Base-by-base conservation (phyloP, 2,888 invertebrate genomes). In the Trachelus stipa region DNA sequence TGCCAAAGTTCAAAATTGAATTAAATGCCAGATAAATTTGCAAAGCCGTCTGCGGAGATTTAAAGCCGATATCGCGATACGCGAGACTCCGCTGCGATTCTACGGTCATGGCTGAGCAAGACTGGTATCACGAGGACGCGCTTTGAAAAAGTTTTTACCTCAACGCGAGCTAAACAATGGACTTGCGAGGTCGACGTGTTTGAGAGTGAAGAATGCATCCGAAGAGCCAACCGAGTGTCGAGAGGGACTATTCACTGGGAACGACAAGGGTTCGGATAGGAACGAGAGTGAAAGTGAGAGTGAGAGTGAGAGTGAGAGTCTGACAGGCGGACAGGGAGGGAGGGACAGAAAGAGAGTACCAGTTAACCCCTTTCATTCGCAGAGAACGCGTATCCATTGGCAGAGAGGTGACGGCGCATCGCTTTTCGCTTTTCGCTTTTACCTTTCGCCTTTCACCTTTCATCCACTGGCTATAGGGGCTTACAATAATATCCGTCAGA, bases 1-100 rank as follows among this genome's bases (percentile, higher is more conserved):
- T 88, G 89, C 88, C 89, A 87, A 90, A 90, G 89, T 90, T 90
- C 89, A 88, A 88, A 88, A 85, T 85, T 86, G 86, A 88, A 87
- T 89, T 89, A 88, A 89, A 87, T 86, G 88, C 82, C 87, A 85
- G 87, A 89, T 89, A 90, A 90, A 90, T 90, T 88, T 84, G 84
- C 85, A 30, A 76, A 11, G 69, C 83, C 82, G 30, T 3, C 1
- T 2, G 30, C 30, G 30, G 69, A 33, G 30, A 69, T 12, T 30
- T 69, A 30, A 33, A 30, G 30, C 30, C 12, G 69, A 12, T 69
- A 12, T 33, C 69, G 69, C 78, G 78, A 71, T 77, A 77, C 78
- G 78, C 35, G 34, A 34, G 73, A 12, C 35, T 73, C 11, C 15
- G 34, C 4, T 12, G 3, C 15, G 73, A 33, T 15, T 30, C 33